Percentiles rank a stretch among this genome's conserved stretches.
phyloP scores from a whole-genome alignment of 1,140 invertebrate species.

The Eumaeus atala region DNA sequence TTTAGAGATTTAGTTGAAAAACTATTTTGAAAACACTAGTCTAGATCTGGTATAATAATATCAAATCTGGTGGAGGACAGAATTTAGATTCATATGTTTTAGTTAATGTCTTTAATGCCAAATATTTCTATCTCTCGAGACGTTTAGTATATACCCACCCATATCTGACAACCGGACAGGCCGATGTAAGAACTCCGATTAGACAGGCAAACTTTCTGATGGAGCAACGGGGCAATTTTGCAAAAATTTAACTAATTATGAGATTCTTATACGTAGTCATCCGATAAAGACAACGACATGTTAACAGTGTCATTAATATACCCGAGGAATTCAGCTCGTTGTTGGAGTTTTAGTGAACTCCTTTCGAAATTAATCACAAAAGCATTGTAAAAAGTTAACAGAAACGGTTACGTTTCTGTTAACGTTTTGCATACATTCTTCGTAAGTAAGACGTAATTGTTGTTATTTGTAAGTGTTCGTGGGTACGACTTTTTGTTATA shows the following conservation, averaged over 20 bases:
- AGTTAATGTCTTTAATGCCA: constrained; percentile 10
- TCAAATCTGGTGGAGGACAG: neutral
- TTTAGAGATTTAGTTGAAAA: neutral
- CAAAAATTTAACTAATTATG: constrained; percentile 16
- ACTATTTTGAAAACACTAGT: neutral
- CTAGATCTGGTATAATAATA: neutral
- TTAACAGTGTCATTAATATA: too few species aligned
- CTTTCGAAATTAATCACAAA: too few species aligned
- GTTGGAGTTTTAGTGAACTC: too few species aligned
- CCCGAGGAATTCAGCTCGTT: too few species aligned
- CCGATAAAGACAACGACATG: constrained; percentile 15
- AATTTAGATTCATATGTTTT: neutral
- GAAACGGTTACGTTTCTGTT: too few species aligned
- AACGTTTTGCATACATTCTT: constrained; percentile 17
- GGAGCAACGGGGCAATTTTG: constrained; percentile 8
- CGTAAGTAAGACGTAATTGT: constrained; percentile 14
- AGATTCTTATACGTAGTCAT: constrained; percentile 16
- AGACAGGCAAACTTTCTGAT: constrained; percentile 20
- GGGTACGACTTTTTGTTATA: constrained; percentile 16
- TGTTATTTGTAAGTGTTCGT: too few species aligned
- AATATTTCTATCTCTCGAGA: constrained; percentile 18
- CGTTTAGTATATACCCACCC: constrained; percentile 26
- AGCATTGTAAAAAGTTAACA: neutral
- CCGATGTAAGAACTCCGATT: constrained; percentile 19
- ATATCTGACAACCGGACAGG: constrained; percentile 23